Conservation (phyloP, 2,113 vertebrate genomes). For the Dendropsophus ebraccatus region DNA sequence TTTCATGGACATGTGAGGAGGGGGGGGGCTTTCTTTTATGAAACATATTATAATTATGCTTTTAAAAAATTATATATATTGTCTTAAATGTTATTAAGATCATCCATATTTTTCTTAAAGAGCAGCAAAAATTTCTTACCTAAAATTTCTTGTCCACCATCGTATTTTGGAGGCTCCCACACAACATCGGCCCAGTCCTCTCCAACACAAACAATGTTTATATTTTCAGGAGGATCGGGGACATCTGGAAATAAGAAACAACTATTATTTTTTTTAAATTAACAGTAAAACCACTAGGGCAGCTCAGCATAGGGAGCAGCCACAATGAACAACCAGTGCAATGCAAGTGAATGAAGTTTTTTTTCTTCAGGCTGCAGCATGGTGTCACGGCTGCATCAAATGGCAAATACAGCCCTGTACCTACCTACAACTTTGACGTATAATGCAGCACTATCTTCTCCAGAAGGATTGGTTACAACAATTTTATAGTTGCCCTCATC, state of each 20-base stretch:
- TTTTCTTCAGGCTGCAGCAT: too few relatives aligned
- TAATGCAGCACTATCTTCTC: conserved; percentile 81
- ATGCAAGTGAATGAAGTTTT: too few relatives aligned
- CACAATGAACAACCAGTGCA: background rate
- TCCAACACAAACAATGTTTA: conserved; percentile 81
- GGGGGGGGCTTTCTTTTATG: too few relatives aligned
- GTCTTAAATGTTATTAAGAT: too few relatives aligned
- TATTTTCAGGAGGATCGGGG: conserved; percentile 82
- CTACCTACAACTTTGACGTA: conserved; percentile 83
- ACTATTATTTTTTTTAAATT: conserved; percentile 19
- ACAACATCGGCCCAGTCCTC: conserved; percentile 81
- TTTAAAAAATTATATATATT: too few relatives aligned
- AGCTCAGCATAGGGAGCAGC: background rate
- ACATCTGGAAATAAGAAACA: conserved; percentile 74
- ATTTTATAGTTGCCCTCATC: conserved; percentile 86
- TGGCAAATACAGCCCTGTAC: too few relatives aligned
- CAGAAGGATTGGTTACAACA: conserved; percentile 81
- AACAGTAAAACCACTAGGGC: background rate
- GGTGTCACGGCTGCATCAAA: too few relatives aligned
- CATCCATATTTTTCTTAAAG: background rate
- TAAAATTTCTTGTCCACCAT: conserved; percentile 82
- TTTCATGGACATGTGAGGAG: too few relatives aligned
- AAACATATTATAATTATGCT: too few relatives aligned
- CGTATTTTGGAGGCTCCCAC: conserved; percentile 84
- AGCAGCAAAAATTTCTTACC: conserved; percentile 68